Conservation (phyloP, 2,797 vertebrate species). For the Muscicapa comitata region DNA sequence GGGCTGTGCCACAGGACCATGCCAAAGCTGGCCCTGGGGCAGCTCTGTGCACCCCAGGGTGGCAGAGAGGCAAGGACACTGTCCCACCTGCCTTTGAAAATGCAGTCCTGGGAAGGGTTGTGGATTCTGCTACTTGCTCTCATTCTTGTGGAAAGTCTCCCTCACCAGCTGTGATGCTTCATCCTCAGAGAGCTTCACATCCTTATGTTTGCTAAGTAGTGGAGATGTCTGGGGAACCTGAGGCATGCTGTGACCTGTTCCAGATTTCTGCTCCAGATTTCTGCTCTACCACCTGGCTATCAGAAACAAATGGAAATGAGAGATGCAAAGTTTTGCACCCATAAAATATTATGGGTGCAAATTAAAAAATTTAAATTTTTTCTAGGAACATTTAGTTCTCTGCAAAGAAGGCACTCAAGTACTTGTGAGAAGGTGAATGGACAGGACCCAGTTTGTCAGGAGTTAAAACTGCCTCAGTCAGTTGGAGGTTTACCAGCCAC, state of each 20-base stretch:
- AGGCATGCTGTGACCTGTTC: not conserved
- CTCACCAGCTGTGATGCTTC: not conserved
- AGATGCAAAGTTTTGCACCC: not conserved
- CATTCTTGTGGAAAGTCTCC: not conserved
- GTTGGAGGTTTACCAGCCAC: slow-evolving; percentile 33
- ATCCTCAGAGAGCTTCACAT: not conserved
- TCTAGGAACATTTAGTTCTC: not conserved
- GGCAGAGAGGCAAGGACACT: not conserved
- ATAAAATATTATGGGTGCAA: not conserved
- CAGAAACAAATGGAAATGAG: not conserved
- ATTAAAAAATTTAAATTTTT: not conserved
- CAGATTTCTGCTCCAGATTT: not conserved
- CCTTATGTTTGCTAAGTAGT: not conserved
- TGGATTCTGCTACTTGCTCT: not conserved
- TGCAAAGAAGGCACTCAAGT: not conserved
- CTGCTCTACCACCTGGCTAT: not conserved
- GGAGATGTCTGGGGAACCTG: not conserved
- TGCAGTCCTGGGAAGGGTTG: not conserved
- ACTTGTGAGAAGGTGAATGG: not conserved
- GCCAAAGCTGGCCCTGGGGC: not conserved
- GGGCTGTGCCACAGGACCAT: not conserved
- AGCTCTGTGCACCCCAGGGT: fast-evolving
- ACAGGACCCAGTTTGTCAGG: not conserved
- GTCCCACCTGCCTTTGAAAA: not conserved
- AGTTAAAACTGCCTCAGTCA: slow-evolving; percentile 45